Evolutionary conservation across 2,113 vertebrate genomes (phyloP).

Genomic region (Corythaixoides concolor): DNA sequence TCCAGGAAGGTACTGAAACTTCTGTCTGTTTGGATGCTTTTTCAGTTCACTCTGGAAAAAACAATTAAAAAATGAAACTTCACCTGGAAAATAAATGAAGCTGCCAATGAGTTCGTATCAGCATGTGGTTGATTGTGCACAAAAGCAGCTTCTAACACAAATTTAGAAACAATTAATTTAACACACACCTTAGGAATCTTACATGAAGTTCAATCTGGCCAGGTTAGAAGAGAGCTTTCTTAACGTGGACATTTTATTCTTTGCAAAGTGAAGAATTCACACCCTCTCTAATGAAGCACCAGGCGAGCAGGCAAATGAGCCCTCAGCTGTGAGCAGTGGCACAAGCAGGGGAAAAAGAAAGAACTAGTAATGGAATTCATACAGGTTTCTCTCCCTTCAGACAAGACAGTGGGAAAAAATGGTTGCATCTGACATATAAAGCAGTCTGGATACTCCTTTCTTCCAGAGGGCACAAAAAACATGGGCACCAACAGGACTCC

Average conservation of each 20-base stretch:
- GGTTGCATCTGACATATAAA: neutral
- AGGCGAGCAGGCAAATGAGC: neutral
- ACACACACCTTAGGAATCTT: neutral
- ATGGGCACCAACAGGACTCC: neutral
- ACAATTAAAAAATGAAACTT: neutral
- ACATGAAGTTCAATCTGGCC: neutral
- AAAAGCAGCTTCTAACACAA: neutral
- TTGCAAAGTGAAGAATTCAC: neutral
- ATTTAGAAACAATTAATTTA: neutral
- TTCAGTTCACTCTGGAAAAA: neutral
- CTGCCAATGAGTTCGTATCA: neutral
- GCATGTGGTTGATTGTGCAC: fast-evolving
- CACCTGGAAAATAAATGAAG: neutral
- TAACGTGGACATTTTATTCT: neutral
- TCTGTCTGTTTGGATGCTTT: neutral
- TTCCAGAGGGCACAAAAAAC: neutral
- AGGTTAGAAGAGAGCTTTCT: neutral
- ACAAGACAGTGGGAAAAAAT: neutral
- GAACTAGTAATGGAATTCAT: neutral
- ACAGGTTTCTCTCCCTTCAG: neutral
- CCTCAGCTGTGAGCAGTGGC: neutral
- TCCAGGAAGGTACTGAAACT: neutral
- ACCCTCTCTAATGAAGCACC: neutral
- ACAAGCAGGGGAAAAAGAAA: neutral
- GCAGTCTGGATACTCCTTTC: neutral